Conservation (phyloP, 2,888 invertebrate species). For the Nasonovia ribisnigri region DNA sequence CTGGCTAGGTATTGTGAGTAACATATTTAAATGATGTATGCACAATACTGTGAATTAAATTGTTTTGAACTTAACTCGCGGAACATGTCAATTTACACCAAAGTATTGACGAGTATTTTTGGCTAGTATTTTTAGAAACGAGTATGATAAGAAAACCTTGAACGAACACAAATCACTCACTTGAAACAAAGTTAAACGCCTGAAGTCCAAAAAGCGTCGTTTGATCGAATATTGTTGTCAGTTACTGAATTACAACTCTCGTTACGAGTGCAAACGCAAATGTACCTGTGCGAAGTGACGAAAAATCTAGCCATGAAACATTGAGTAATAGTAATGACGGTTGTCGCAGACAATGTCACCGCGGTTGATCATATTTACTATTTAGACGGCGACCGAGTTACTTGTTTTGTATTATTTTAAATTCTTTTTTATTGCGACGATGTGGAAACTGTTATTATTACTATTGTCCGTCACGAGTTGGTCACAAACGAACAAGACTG, state of each 20-base stretch:
- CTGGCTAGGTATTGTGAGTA: not conserved
- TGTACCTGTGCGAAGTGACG: not conserved
- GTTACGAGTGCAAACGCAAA: not conserved
- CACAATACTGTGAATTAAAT: not conserved
- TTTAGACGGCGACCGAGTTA: not conserved
- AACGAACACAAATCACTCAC: conserved; percentile 16
- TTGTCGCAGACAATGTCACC: not conserved
- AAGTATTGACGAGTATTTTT: not conserved
- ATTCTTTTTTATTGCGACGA: not conserved
- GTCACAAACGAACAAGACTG: not conserved
- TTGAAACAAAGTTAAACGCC: not conserved
- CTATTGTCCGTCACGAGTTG: not conserved
- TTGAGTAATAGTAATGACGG: not conserved
- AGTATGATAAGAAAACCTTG: not conserved
- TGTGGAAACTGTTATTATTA: not conserved
- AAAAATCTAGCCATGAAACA: not conserved
- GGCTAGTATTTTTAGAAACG: not conserved
- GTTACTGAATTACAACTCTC: conserved; percentile 5
- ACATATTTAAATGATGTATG: not conserved
- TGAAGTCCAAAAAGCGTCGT: not conserved
- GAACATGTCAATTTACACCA: not conserved
- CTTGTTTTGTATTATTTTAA: not conserved
- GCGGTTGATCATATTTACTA: conserved; percentile 4
- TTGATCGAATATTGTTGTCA: not conserved
- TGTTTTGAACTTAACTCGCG: not conserved